Conservation (phyloP, 2,113 vertebrate species). For the Thamnaconus septentrionalis region DNA sequence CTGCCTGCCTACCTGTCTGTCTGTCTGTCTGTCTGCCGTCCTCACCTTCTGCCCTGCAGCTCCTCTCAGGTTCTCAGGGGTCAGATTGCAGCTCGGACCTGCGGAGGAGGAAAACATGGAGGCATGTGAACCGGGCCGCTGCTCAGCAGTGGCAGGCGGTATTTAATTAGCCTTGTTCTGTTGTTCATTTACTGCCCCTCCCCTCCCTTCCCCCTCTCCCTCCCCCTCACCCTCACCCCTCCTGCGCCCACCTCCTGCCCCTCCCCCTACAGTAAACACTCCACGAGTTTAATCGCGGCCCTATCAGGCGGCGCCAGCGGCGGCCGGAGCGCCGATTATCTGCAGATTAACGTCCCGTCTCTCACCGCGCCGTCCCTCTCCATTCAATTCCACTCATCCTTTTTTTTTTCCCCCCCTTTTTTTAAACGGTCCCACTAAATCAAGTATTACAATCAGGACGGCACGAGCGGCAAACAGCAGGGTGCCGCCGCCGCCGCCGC, state of each 20-base stretch:
- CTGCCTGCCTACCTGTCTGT: no score
- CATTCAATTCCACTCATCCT: no score
- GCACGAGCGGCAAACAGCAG: conserved; percentile 1
- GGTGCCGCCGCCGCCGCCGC: not conserved
- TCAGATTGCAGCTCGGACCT: no score
- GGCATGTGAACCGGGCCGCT: conserved; percentile 18
- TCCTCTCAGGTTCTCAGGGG: no score
- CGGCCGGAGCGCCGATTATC: conserved; percentile 48
- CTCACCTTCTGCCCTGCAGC: no score
- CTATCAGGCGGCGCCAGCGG: conserved; percentile 38
- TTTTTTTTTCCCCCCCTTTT: no score
- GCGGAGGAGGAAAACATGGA: conserved; percentile 8
- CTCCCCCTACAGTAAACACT: conserved; percentile 54
- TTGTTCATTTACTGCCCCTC: conserved; percentile 49
- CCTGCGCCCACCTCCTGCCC: no score
- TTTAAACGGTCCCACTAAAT: no score
- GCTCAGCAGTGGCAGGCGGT: conserved; percentile 34
- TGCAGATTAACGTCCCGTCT: conserved; percentile 43
- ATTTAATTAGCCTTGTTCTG: conserved; percentile 65
- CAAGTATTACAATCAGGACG: not conserved
- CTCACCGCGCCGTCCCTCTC: not conserved
- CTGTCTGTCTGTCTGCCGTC: no score
- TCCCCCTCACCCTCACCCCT: no score
- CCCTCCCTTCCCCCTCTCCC: no score
- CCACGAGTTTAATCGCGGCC: conserved; percentile 53